Evolutionary conservation across 2,888 invertebrate genomes (phyloP).

Genomic region (Melinopterus prodromus): DNA sequence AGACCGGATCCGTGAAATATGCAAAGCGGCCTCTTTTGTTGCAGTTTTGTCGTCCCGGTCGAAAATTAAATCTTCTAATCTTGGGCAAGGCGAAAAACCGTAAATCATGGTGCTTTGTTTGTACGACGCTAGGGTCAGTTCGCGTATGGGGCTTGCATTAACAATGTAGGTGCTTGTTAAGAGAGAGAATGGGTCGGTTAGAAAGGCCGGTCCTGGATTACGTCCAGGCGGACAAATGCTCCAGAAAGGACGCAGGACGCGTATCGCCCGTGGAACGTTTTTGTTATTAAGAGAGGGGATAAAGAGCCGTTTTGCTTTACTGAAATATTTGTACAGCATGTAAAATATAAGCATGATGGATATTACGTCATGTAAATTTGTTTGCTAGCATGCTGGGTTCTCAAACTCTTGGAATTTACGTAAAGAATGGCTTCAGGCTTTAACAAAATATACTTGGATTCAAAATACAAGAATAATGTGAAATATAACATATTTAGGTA

Average conservation of each 20-base stretch:
- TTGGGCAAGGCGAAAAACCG: not conserved
- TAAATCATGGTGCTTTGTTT: conserved; percentile 17
- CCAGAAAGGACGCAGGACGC: not conserved
- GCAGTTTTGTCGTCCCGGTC: not conserved
- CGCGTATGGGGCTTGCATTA: conserved; percentile 15
- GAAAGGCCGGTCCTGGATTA: conserved; percentile 13
- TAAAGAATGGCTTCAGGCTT: no score
- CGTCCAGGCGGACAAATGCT: not conserved
- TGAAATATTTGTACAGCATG: no score
- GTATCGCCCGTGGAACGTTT: not conserved
- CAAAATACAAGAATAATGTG: no score
- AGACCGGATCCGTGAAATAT: not conserved
- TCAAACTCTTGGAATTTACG: no score
- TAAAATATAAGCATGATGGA: no score
- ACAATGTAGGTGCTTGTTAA: conserved; percentile 19
- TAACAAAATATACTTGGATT: no score
- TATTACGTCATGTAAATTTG: no score
- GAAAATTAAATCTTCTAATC: not conserved
- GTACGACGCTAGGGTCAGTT: conserved; percentile 10
- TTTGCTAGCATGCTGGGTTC: no score
- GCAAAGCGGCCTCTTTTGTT: not conserved
- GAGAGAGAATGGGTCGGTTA: conserved; percentile 13
- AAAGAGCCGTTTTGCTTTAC: no score
- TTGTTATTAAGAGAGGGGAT: not conserved
- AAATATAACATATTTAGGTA: no score